A percentile compares a stretch with the other conserved stretches of the same genome.
Evolutionary conservation across 2,113 vertebrate species (phyloP).

Genomic region (Artemisiospiza belli): DNA sequence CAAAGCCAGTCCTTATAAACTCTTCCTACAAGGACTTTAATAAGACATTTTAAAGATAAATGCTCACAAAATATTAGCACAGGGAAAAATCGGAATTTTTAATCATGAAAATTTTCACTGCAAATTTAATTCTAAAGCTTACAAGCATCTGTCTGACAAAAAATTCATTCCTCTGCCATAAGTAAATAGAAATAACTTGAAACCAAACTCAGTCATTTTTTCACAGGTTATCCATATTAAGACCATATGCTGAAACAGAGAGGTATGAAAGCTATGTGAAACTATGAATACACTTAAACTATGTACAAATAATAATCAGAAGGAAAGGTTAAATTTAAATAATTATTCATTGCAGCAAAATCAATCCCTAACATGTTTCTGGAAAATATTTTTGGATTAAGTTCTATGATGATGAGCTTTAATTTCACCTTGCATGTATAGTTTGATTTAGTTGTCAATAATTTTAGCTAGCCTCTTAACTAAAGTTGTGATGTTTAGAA

Average conservation of each 20-base stretch:
- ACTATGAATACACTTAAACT: background rate
- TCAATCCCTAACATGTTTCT: background rate
- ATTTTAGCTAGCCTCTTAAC: background rate
- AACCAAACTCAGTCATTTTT: background rate
- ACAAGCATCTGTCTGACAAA: background rate
- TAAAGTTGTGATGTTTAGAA: background rate
- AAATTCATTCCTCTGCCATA: background rate
- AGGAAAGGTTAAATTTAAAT: background rate
- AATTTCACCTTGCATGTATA: background rate
- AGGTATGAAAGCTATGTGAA: background rate
- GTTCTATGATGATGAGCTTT: background rate
- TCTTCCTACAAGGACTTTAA: conserved; percentile 32
- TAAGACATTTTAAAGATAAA: conserved; percentile 40
- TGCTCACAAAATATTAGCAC: background rate
- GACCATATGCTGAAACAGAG: background rate
- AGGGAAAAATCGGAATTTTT: background rate
- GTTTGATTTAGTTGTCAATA: background rate
- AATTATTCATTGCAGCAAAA: background rate
- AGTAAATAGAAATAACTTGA: background rate
- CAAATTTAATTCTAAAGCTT: background rate
- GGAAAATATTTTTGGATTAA: background rate
- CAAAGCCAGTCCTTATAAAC: conserved; percentile 44
- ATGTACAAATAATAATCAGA: conserved; percentile 11
- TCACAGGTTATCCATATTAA: background rate
- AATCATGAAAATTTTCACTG: background rate